Conservation (phyloP, 2,888 invertebrate species). For the Pterostichus niger region DNA sequence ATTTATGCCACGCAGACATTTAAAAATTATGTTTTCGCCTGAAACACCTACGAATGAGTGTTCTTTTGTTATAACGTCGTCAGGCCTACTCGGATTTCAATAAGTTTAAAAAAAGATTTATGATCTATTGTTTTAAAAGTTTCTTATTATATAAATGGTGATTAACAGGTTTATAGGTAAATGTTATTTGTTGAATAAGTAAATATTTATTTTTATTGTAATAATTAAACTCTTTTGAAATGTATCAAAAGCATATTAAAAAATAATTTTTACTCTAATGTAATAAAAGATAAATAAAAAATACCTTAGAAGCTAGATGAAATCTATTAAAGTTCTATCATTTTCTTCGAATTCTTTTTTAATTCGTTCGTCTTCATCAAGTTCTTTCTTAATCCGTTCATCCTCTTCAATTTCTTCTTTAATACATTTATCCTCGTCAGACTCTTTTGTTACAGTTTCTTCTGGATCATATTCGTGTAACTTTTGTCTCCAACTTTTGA, state of each 20-base stretch:
- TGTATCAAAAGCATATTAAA: no score
- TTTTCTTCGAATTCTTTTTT: no score
- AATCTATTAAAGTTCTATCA: no score
- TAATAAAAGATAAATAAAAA: constrained; percentile 1
- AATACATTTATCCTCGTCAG: background rate
- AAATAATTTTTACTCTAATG: no score
- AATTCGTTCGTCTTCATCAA: no score
- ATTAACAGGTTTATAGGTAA: no score
- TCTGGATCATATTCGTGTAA: constrained; percentile 88
- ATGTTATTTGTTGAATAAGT: no score
- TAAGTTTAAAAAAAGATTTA: constrained; percentile 1
- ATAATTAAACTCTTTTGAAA: no score
- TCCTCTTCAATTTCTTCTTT: background rate
- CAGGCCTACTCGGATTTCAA: constrained; percentile 74
- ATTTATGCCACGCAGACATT: constrained; percentile 74
- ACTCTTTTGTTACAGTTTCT: background rate
- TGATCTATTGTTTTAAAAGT: no score
- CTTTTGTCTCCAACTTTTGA: constrained; percentile 91
- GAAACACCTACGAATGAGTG: constrained; percentile 78
- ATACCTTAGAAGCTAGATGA: no score
- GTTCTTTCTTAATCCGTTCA: background rate
- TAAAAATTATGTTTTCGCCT: constrained; percentile 81
- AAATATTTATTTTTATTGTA: no score
- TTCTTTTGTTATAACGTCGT: constrained; percentile 78
- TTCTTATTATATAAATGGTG: no score